Percentiles rank a stretch among this genome's conserved stretches.
phyloP scores from a whole-genome alignment of 2,113 vertebrate genomes.

The Riparia riparia region DNA sequence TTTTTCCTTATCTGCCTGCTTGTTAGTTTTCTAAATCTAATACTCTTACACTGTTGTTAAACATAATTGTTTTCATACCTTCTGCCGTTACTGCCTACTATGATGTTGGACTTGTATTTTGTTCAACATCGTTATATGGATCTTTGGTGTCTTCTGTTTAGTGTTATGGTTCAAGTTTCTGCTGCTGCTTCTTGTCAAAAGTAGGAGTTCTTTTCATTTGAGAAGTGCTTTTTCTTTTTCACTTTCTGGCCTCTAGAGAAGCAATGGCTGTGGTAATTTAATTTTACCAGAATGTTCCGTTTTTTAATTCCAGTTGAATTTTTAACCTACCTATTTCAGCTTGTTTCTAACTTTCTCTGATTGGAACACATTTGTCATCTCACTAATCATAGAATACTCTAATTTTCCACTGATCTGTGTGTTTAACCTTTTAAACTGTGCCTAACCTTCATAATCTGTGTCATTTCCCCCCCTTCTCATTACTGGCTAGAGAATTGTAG shows the following conservation, averaged over 20 bases:
- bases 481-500: neutral
- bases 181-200: neutral
- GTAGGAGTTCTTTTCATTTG: neutral
- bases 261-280: neutral
- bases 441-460: neutral
- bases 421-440: neutral
- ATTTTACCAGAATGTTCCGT: neutral
- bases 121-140: neutral
- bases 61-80: neutral
- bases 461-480: rapidly evolving
- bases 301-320: neutral
- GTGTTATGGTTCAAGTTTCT: neutral
- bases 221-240: neutral
- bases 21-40: neutral
- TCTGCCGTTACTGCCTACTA: neutral
- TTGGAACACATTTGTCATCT: neutral
- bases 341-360: neutral
- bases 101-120: neutral
- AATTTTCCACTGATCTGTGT: neutral
- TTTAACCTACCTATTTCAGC: neutral
- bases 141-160: neutral
- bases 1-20: neutral
- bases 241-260: neutral
- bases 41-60: neutral
- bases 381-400: neutral